A percentile compares a stretch with the other conserved stretches of the same genome.
phyloP scores from a whole-genome alignment of 2,113 vertebrate species.

The Clinocottus analis region DNA sequence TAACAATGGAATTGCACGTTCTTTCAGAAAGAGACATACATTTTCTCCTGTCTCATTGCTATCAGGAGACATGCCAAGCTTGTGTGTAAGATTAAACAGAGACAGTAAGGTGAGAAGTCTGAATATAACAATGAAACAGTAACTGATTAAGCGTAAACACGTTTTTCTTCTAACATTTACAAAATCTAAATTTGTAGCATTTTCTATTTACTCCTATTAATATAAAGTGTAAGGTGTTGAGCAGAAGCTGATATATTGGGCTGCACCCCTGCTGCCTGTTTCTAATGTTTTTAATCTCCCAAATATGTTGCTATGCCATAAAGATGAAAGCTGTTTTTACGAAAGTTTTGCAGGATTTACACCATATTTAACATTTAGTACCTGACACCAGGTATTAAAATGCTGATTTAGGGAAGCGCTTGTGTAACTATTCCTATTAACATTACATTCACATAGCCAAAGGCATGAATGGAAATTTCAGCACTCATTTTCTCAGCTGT shows the following conservation, averaged over 20 bases:
- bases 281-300: slow-evolving; percentile 31
- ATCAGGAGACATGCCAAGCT: too few relatives aligned
- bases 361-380: slow-evolving; percentile 52
- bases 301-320: slow-evolving; percentile 40
- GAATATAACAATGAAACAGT: too few relatives aligned
- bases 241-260: slow-evolving; percentile 26
- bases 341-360: slow-evolving; percentile 53
- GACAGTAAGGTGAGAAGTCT: too few relatives aligned
- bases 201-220: slow-evolving; percentile 6
- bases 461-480: slow-evolving; percentile 49
- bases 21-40: too few relatives aligned
- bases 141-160: too few relatives aligned
- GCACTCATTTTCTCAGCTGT: slow-evolving; percentile 59
- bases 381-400: slow-evolving; percentile 53
- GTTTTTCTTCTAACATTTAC: too few relatives aligned
- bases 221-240: slow-evolving; percentile 12
- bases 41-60: too few relatives aligned
- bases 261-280: slow-evolving; percentile 7
- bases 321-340: slow-evolving; percentile 44
- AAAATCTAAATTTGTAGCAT: background rate
- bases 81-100: too few relatives aligned
- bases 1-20: too few relatives aligned
- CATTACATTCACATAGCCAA: slow-evolving; percentile 52
- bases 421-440: slow-evolving; percentile 55
- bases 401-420: slow-evolving; percentile 49